Evolutionary conservation across 2,113 vertebrate genomes (phyloP).

Genomic region (Ammodytes marinus): DNA sequence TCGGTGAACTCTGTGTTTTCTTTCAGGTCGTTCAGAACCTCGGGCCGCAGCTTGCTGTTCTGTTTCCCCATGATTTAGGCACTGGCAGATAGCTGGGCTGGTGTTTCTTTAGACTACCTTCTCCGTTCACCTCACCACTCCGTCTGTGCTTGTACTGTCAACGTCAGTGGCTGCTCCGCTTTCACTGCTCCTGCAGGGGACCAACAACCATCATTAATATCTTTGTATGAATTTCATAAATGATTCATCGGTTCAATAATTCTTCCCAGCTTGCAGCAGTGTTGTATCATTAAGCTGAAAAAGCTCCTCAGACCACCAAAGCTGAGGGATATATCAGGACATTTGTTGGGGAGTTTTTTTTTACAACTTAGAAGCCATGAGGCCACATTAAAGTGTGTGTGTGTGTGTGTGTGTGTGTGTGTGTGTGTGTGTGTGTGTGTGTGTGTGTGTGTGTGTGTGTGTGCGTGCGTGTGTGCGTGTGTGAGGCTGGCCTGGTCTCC

Average conservation of each 20-base stretch:
- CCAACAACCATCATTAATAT: constrained; percentile 67
- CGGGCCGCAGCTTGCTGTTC: constrained; percentile 87
- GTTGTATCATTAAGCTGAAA: constrained; percentile 33
- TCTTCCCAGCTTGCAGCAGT: constrained; percentile 41
- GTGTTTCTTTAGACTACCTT: constrained; percentile 10
- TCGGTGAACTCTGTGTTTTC: constrained; percentile 87
- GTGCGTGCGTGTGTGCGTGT: too few species aligned
- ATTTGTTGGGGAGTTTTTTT: not conserved
- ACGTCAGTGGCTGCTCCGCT: constrained; percentile 28
- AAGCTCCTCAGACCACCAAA: constrained; percentile 23
- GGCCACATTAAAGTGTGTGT: constrained; percentile 1
- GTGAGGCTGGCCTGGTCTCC: constrained; percentile 55
- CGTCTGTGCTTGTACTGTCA: constrained; percentile 27
- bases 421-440: constrained; percentile 12
- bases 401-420: constrained; percentile 30
- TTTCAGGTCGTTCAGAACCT: constrained; percentile 85
- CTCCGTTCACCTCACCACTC: constrained; percentile 33
- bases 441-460: constrained; percentile 26
- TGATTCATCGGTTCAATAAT: constrained; percentile 72
- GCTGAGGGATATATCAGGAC: constrained; percentile 18
- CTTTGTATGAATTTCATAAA: constrained; percentile 69
- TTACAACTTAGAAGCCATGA: constrained; percentile 20
- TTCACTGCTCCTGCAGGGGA: constrained; percentile 71
- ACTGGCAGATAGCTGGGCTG: constrained; percentile 6
- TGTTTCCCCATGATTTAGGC: constrained; percentile 83